phyloP scores from a whole-genome alignment of 2,113 vertebrate genomes.

The Tapirus terrestris region DNA sequence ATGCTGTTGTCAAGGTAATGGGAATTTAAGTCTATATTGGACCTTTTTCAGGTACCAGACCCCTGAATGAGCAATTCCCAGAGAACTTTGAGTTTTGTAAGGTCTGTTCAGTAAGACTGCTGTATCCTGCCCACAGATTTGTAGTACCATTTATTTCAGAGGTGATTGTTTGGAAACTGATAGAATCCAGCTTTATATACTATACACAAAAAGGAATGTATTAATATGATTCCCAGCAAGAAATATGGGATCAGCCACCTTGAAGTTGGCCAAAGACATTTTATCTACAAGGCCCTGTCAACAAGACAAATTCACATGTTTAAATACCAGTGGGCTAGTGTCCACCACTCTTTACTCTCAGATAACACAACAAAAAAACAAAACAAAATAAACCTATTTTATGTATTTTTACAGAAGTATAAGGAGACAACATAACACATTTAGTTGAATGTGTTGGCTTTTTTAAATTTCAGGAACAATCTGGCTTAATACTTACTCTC shows the following conservation, averaged over 20 bases:
- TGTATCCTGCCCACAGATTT: not conserved
- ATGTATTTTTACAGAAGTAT: not conserved
- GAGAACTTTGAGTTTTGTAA: not conserved
- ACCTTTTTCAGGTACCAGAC: not conserved
- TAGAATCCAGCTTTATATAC: not conserved
- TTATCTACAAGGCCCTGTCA: not conserved
- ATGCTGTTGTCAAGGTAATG: not conserved
- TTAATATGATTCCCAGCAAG: not conserved
- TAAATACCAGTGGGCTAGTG: not conserved
- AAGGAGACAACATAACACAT: not conserved
- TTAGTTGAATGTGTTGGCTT: not conserved
- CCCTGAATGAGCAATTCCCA: not conserved
- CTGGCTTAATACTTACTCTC: not conserved
- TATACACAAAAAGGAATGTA: not conserved
- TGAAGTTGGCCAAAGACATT: not conserved
- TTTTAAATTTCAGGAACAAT: not conserved
- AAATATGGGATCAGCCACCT: not conserved
- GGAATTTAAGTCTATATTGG: not conserved
- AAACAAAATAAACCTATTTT: not conserved
- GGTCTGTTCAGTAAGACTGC: not conserved
- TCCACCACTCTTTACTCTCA: not conserved
- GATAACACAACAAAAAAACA: conserved; percentile 1
- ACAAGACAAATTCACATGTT: not conserved
- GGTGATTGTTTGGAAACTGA: not conserved
- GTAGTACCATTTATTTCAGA: not conserved